These are phyloP conservation scores for Holothuria glaberrima DNA, from an alignment of 35 echinoderm and acorn worm genomes.

Conservation along the genomic window DNA sequence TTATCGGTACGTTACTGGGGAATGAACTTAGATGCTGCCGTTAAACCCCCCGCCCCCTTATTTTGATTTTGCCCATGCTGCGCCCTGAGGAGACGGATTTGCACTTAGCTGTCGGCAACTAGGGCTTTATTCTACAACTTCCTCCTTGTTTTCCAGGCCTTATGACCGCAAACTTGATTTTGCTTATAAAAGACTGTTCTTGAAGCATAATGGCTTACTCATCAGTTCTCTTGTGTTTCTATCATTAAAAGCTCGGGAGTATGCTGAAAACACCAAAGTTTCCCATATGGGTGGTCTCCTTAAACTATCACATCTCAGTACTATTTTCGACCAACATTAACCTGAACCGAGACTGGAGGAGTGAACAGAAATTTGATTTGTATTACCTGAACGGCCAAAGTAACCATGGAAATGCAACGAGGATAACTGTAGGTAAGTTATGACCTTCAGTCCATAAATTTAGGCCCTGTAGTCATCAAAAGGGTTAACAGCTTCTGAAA, in stretches of 20 bases:
- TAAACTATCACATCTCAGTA: conserved; percentile 70
- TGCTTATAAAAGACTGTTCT: no score
- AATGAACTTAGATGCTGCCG: no score
- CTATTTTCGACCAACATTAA: conserved; percentile 75
- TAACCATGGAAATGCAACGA: conserved; percentile 60
- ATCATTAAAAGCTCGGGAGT: conserved; percentile 64
- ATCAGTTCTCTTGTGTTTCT: not conserved
- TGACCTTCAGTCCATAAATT: not conserved
- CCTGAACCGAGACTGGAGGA: conserved; percentile 71
- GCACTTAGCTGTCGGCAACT: no score
- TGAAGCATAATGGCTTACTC: not conserved
- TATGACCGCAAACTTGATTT: no score
- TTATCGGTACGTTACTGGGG: no score
- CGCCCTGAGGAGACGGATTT: no score
- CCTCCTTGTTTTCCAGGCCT: no score
- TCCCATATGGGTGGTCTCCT: conserved; percentile 76
- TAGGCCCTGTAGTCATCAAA: no score
- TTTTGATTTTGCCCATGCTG: no score
- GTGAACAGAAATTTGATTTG: conserved; percentile 71
- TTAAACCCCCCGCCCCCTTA: no score
- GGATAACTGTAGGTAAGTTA: conserved; percentile 77
- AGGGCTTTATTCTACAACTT: no score
- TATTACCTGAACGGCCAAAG: conserved; percentile 73
- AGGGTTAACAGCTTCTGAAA: no score
- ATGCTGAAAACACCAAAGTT: conserved; percentile 83